A percentile compares a stretch with the other conserved stretches of the same genome.
Evolutionary conservation across 2,888 invertebrate genomes (phyloP).

Genomic region (Nomada goodeniana): DNA sequence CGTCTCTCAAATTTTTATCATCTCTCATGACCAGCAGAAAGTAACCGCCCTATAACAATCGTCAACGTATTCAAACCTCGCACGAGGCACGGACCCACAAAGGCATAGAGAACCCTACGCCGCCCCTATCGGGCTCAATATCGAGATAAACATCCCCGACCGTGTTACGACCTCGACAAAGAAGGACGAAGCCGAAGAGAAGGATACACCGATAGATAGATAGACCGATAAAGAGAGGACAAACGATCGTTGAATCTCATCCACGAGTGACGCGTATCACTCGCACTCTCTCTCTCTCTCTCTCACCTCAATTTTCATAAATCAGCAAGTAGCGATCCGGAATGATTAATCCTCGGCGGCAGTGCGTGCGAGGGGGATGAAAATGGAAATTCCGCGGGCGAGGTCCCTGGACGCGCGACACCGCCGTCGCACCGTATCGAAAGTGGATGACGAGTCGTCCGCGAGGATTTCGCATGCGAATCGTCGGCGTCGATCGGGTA

Average conservation of each 20-base stretch:
- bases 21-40: not conserved
- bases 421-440: conserved; percentile 12
- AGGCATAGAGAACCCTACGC: not conserved
- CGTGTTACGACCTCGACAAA: conserved; percentile 18
- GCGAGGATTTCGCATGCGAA: conserved; percentile 48
- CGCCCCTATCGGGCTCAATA: not conserved
- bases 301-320: conserved; percentile 56
- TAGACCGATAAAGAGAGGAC: not conserved
- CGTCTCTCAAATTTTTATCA: not conserved
- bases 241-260: conserved; percentile 26
- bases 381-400: conserved; percentile 55
- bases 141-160: conserved; percentile 49
- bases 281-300: conserved; percentile 20
- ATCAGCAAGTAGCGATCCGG: conserved; percentile 61
- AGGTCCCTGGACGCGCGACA: conserved; percentile 55
- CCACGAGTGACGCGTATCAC: not conserved
- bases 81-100: not conserved
- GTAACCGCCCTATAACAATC: not conserved
- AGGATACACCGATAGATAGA: not conserved
- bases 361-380: conserved; percentile 8
- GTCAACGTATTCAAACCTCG: not conserved
- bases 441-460: conserved; percentile 53
- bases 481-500: conserved; percentile 33
- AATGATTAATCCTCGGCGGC: conserved; percentile 60
- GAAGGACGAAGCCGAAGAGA: not conserved